Evolutionary conservation across 2,797 vertebrate genomes (phyloP).

Genomic region (Squalus acanthias): DNA sequence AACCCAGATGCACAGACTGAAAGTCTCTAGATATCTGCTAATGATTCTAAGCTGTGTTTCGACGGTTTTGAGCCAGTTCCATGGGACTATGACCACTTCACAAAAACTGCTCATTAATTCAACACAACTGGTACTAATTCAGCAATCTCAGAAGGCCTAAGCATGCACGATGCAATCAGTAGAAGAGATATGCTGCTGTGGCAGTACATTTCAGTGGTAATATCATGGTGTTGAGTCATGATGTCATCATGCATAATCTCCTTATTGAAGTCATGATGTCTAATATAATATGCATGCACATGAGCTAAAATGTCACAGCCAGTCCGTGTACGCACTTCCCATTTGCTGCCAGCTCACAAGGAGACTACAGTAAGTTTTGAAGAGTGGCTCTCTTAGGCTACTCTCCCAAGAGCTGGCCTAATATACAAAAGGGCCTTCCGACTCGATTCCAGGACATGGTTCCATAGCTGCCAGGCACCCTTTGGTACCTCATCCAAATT

Average conservation of each 20-base stretch:
- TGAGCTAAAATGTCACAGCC: neutral
- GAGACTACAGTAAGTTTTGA: neutral
- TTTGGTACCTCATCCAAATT: neutral
- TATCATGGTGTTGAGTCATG: neutral
- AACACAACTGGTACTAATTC: neutral
- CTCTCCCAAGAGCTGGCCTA: neutral
- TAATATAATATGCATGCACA: neutral
- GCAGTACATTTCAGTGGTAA: neutral
- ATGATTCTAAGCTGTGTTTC: neutral
- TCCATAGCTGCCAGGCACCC: neutral
- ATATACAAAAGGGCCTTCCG: neutral
- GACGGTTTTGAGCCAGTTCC: neutral
- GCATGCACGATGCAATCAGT: neutral
- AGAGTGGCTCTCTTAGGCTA: neutral
- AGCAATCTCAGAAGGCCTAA: neutral
- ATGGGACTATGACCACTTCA: no score
- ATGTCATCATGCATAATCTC: neutral
- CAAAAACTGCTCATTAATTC: conserved; percentile 6
- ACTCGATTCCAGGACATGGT: neutral
- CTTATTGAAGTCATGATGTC: neutral
- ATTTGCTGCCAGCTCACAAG: neutral
- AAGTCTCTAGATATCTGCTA: neutral
- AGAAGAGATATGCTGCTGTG: neutral
- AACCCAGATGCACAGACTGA: no score
- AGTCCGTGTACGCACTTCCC: neutral